Percentiles rank a stretch among this genome's conserved stretches.
These are phyloP conservation scores for Aplidium turbinatum DNA, from an alignment of 23 tunicate genomes.

Conservation along the genomic window DNA sequence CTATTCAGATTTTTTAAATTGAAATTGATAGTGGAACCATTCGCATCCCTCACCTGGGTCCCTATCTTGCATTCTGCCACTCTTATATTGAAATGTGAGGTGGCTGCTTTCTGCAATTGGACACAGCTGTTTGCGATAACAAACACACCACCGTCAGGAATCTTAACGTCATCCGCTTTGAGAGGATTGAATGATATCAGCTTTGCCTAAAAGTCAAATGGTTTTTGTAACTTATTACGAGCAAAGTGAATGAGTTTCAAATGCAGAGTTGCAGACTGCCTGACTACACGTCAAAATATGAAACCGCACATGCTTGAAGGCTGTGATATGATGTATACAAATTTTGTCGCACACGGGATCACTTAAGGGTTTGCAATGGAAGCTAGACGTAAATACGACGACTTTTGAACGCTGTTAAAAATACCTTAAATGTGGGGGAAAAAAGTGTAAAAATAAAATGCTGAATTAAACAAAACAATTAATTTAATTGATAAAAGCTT, in stretches of 20 bases:
- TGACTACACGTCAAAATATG: too few species aligned
- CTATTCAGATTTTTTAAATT: too few species aligned
- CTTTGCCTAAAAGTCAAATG: constrained; percentile 60
- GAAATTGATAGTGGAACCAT: background rate
- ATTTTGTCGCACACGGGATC: background rate
- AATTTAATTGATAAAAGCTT: too few species aligned
- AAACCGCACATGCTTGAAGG: too few species aligned
- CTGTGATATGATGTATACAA: background rate
- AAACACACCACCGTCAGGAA: constrained; percentile 78
- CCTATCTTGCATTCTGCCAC: constrained; percentile 95
- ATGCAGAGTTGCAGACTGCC: too few species aligned
- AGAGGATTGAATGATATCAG: constrained; percentile 87
- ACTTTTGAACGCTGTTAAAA: too few species aligned
- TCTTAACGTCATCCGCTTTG: constrained; percentile 53
- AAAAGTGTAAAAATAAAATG: too few species aligned
- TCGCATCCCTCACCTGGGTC: constrained; percentile 48
- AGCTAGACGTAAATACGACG: too few species aligned
- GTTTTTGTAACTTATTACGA: too few species aligned
- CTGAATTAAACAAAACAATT: background rate
- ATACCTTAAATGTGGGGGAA: too few species aligned
- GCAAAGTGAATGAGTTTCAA: too few species aligned
- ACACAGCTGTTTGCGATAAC: constrained; percentile 83
- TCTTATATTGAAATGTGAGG: constrained; percentile 77
- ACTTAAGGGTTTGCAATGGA: background rate
- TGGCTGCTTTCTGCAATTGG: constrained; percentile 72